Conservation (phyloP, 2,888 invertebrate species). For the Conops quadrifasciatus region DNA sequence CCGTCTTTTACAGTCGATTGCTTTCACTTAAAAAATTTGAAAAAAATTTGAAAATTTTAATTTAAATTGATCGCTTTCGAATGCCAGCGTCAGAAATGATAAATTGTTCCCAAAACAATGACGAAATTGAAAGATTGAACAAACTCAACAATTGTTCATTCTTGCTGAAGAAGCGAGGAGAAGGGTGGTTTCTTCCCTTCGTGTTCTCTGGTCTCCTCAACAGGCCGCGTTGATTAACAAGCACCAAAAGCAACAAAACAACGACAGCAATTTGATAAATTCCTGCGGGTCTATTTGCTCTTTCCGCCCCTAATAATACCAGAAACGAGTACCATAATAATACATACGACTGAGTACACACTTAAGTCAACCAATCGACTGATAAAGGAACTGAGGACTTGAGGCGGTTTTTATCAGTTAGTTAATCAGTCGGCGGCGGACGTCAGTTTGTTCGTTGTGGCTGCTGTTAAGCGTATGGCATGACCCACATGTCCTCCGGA, state of each 20-base stretch:
- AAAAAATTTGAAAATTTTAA: conserved; percentile 9
- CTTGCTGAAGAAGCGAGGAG: neutral
- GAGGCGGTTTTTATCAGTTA: neutral
- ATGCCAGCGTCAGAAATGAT: conserved; percentile 18
- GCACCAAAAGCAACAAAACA: neutral
- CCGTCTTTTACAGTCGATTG: neutral
- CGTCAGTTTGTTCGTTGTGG: too few species aligned
- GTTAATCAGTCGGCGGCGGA: too few species aligned
- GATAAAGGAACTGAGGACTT: conserved; percentile 6
- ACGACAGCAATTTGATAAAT: conserved; percentile 1
- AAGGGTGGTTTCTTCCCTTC: neutral
- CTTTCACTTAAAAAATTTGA: conserved; percentile 1
- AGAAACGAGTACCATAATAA: too few species aligned
- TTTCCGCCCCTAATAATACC: neutral
- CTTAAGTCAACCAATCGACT: neutral
- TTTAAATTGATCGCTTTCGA: conserved; percentile 34
- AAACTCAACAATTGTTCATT: neutral
- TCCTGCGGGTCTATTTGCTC: conserved; percentile 22
- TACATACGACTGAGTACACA: too few species aligned
- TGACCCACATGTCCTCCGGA: too few species aligned
- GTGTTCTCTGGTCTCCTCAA: neutral
- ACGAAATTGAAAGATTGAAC: neutral
- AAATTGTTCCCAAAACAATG: neutral
- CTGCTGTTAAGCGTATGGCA: too few species aligned
- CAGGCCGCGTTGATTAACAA: neutral